Conservation (phyloP, 64 coral and sea anemone genomes). For the Stichodactyla mertensii region DNA sequence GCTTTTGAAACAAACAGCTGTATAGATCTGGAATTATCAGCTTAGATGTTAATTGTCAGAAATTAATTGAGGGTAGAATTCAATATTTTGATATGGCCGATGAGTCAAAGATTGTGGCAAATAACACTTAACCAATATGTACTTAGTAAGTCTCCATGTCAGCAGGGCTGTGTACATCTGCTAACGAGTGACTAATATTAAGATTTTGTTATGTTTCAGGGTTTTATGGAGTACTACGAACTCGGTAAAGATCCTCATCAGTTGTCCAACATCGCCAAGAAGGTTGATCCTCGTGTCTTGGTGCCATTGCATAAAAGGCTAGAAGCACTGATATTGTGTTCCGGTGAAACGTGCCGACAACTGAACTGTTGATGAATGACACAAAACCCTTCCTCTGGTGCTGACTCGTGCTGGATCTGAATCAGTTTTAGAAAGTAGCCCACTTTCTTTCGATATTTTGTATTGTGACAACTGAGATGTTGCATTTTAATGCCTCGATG, state of each 20-base stretch:
- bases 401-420: background rate
- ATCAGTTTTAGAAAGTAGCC: no score
- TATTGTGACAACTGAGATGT: no score
- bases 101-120: background rate
- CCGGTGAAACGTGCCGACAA: constrained; percentile 66
- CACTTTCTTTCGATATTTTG: no score
- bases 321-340: constrained; percentile 35
- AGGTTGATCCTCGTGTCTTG: constrained; percentile 32
- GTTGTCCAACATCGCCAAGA: constrained; percentile 55
- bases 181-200: background rate
- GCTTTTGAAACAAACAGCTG: no score
- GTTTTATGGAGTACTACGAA: constrained; percentile 79
- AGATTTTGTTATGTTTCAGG: constrained; percentile 14
- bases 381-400: background rate
- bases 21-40: no score
- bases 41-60: background rate
- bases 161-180: background rate
- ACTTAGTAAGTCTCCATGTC: background rate
- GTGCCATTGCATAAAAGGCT: constrained; percentile 44
- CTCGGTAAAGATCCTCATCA: constrained; percentile 68
- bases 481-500: no score
- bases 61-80: background rate
- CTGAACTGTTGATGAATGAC: background rate
- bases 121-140: background rate
- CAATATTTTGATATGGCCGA: background rate